Base-by-base conservation (phyloP, 2,888 invertebrate genomes). In the Linnaemya vulpina region DNA sequence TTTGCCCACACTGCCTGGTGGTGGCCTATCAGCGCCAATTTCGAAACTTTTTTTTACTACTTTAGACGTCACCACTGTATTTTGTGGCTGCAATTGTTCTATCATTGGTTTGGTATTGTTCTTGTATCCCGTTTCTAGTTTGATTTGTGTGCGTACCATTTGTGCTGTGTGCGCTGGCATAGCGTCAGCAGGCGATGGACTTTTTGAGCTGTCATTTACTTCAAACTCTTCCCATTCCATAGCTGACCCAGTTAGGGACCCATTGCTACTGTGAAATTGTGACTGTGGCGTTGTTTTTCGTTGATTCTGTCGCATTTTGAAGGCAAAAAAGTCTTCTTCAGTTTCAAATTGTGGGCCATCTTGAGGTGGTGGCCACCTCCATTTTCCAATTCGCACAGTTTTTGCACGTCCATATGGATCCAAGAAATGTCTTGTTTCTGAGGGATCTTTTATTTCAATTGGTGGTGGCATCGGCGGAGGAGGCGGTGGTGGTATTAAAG, bases 341-440 rank as follows among this genome's bases (percentile, higher is more conserved):
- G 94, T 94, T 84, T 96, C 95, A 86, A 94, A 95, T 35, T 94
- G 94, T 0, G 95, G 96, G 20, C 95, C 95, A 65, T 94, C 95
- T 78, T 96, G 96, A 9, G 96, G 95, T 13, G 98, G 98, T 9
- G 99, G 98, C 98, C 98, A 98, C 85, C 97, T 94, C 98, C 98
- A 98, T 92, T 98, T 98, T 1, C 98, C 98, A 75, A 99, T 98
- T 40, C 98, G 94, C 0, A 98, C 98, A 0, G 98, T 98, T 90
- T 98, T 98, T 0, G 98, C 98, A 35, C 98, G 93, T 0, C 98
- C 98, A 89, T 98, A 98, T 0, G 97, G 97, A 91, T 98, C 97
- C 88, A 98, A 93, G 90, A 97, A 97, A 0, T 96, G 97, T 10
- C 97, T 93, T 0, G 95, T 95, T 90, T 96, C 97, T 0, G 96